Evolutionary conservation across 2,888 invertebrate genomes (phyloP), one percentile per base, ranked within the genome.

Genomic region (Esperia sulphurella): DNA sequence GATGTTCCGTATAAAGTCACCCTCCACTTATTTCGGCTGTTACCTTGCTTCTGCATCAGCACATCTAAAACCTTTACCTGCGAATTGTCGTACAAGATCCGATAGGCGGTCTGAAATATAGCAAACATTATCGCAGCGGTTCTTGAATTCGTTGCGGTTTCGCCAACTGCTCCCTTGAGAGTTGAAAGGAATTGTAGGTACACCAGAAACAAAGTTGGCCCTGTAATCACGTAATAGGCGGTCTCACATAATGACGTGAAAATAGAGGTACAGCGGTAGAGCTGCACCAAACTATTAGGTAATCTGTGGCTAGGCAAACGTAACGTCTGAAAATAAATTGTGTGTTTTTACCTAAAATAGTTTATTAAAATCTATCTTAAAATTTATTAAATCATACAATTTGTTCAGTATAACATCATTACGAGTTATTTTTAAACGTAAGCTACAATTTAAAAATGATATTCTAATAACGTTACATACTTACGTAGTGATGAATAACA

Each of bases 41-140:
- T 13, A 30, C 14, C 31, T 42, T 43, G 43, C 43, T 43, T 43
- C 33, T 33, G 14, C 14, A 43, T 43, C 43, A 43, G 14, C n/a
- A 43, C 43, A 14, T 43, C 28, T 30, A 35, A 9, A 37, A 14
- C 37, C 39, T 28, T 21, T 39, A 14, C 7, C 39, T 39, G 30
- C 39, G 39, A 38, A 38, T 31, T 14, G 38, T 14, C 37, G 42
- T 41, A 21, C 31, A 45, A 45, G 46, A 39, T 21, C 13, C 21
- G 49, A 49, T 49, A 46, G 38, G 39, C 21, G 49, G 35, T 28
- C 40, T 49, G 49, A 49, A 49, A 45, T 49, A 49, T 50, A 39
- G 41, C 29, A 13, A 14, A 46, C 43, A 46, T 50, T 50, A 50
- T 39, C 43, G 40, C 14, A 35, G n/a, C 35, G 8, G 8, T 45